Evolutionary conservation across 2,888 invertebrate genomes (phyloP), one percentile per base, ranked within the genome.

Genomic region (Drosophila hamatofila): DNA sequence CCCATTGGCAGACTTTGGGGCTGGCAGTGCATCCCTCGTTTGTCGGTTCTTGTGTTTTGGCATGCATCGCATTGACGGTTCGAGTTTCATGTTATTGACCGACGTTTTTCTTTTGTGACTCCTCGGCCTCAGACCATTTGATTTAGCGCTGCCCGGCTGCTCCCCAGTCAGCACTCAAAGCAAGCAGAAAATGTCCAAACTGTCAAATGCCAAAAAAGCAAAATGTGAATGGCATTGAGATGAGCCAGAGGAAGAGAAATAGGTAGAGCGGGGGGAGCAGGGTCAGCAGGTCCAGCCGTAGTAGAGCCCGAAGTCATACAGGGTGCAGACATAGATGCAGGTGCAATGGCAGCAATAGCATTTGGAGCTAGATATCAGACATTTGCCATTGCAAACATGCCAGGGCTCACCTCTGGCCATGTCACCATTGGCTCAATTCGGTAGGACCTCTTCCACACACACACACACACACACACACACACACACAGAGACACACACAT

Each of bases 201-300:
- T 89, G 89, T 85, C 84, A 85, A 88, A 89, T 88, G 81, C 81
- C 87, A 81, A 85, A 84, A 84, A 87, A 79, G 87, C 81, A 73
- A 86, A 84, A 88, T 86, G 87, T 79, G 84, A 73, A 73, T 75
- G 71, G 64, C 68, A 76, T 63, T 81, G 71, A 73, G 69, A 3
- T 21, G 49, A 11, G 14, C 16, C 35, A 37, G 25, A 18, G 4
- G 8, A 14, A 16, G 44, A 18, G 41, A 0, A 41, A 35, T 3
- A 3, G 39, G 3, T 9, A 3, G 14, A 14, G 14, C 2, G 39
- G 37, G 56, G 3, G 48, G 12, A 30, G 7, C 11, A 30, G 12
- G 48, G 48, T 49, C 48, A 49, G 48, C 68, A 37, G 39, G 21
- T 52, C 35, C 37, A 23, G 25, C 14, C n/a, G 18, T 16, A 5